Conservation (phyloP, 2,888 invertebrate species). For the Scotopteryx bipunctaria region DNA sequence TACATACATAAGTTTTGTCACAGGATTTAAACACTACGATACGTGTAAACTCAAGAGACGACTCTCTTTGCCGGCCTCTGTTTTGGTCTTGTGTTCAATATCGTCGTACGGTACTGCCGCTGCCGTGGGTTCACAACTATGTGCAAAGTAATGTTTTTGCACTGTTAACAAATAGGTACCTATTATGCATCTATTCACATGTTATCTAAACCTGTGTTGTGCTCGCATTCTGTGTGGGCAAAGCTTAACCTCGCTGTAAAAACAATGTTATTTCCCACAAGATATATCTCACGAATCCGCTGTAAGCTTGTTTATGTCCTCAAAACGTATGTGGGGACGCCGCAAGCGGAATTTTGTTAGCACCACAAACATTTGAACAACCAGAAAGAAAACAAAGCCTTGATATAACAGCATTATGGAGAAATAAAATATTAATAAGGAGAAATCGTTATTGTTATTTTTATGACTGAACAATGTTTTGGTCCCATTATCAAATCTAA, state of each 20-base stretch:
- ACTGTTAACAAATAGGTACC: too few species aligned
- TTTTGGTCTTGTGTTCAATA: too few species aligned
- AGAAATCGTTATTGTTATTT: constrained; percentile 15
- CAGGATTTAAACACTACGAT: too few species aligned
- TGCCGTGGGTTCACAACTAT: too few species aligned
- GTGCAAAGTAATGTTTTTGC: too few species aligned
- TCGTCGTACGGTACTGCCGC: too few species aligned
- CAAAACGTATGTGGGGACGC: constrained; percentile 41
- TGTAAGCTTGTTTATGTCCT: constrained; percentile 46
- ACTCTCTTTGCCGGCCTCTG: too few species aligned
- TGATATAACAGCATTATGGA: constrained; percentile 31
- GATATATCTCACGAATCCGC: constrained; percentile 40
- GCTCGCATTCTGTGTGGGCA: neutral
- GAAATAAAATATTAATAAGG: constrained; percentile 22
- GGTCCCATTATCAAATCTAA: constrained; percentile 19
- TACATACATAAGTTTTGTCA: too few species aligned
- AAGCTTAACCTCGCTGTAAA: constrained; percentile 41
- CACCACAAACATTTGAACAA: constrained; percentile 46
- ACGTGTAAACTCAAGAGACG: too few species aligned
- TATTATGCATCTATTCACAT: neutral
- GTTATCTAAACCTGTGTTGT: neutral
- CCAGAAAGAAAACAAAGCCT: constrained; percentile 33
- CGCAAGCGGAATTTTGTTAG: constrained; percentile 44
- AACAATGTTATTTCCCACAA: constrained; percentile 16
- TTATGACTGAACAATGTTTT: constrained; percentile 7